Evolutionary conservation across 2,113 vertebrate genomes (phyloP).

Genomic region (Pica pica): DNA sequence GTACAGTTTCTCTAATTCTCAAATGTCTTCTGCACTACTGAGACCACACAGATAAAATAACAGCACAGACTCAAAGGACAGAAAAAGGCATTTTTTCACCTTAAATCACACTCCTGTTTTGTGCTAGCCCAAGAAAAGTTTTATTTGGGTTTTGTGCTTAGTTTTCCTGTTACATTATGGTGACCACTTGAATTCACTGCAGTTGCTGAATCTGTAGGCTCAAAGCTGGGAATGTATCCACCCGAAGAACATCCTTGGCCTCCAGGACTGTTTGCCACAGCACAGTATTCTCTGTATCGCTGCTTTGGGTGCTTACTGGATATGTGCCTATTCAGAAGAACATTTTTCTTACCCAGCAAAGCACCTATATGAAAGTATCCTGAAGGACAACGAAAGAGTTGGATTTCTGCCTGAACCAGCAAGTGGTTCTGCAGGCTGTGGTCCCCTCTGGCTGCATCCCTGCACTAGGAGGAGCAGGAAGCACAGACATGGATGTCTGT

Average conservation of each 20-base stretch:
- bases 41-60: background rate
- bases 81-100: background rate
- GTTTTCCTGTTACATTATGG: background rate
- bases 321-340: background rate
- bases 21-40: background rate
- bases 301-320: background rate
- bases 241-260: background rate
- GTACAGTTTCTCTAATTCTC: background rate
- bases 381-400: background rate
- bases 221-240: background rate
- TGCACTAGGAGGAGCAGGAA: background rate
- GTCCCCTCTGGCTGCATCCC: accelerated
- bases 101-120: background rate
- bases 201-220: background rate
- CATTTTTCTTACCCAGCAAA: background rate
- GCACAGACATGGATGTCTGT: background rate
- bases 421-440: background rate
- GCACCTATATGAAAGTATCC: background rate
- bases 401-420: background rate
- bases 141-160: background rate
- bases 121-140: background rate
- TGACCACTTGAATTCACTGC: background rate
- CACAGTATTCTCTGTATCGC: background rate
- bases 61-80: background rate
- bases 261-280: background rate